A percentile compares a stretch with the other conserved stretches of the same genome.
These are phyloP conservation scores for Cartodere bifasciata DNA, from an alignment of 2,888 invertebrate genomes.

Conservation along the genomic window DNA sequence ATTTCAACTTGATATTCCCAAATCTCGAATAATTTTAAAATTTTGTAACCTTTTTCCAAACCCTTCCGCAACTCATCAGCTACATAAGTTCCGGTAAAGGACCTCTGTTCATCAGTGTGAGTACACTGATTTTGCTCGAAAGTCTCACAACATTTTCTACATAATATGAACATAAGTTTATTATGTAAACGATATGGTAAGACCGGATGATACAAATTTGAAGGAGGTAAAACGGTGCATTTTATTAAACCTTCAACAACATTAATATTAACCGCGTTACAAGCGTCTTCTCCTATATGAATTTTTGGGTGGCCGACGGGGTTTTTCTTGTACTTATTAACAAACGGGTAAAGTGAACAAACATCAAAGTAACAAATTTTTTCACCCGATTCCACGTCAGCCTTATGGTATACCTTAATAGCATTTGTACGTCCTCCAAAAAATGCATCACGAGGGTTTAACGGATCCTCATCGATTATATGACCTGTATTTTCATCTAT, in stretches of 20 bases:
- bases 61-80: not conserved
- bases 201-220: slow-evolving; percentile 3
- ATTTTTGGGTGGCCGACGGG: too few relatives aligned
- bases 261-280: too few relatives aligned
- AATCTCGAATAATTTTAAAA: not conserved
- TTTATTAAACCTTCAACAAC: not conserved
- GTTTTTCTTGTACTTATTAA: slow-evolving; percentile 12
- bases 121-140: too few relatives aligned
- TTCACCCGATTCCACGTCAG: slow-evolving; percentile 12
- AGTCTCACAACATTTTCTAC: too few relatives aligned
- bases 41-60: too few relatives aligned
- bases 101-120: too few relatives aligned
- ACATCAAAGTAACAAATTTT: slow-evolving; percentile 13
- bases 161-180: slow-evolving; percentile 4
- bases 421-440: too few relatives aligned
- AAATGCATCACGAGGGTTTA: slow-evolving; percentile 10
- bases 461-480: too few relatives aligned
- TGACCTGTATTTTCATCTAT: too few relatives aligned
- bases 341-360: slow-evolving; percentile 12
- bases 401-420: too few relatives aligned
- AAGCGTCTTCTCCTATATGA: too few relatives aligned
- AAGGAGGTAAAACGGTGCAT: slow-evolving; percentile 4
- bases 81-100: slow-evolving; percentile 6
- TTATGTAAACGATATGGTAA: slow-evolving; percentile 1
- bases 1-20: slow-evolving; percentile 2